These are phyloP conservation scores for Myanophis thanlyinensis DNA, from an alignment of 2,113 vertebrate species.

Conservation along the genomic window DNA sequence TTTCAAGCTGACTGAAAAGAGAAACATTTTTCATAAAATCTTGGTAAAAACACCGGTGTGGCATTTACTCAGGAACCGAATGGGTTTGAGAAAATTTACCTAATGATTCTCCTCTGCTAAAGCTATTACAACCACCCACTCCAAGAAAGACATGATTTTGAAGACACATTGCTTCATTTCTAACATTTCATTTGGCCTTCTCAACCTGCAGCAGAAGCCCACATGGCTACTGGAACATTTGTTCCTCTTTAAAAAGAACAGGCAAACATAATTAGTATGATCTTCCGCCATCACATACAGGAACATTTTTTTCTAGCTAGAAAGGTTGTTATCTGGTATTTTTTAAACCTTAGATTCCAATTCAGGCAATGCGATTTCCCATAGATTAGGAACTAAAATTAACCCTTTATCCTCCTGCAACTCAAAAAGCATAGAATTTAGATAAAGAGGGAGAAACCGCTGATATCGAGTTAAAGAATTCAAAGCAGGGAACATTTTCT, in stretches of 20 bases:
- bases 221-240: not conserved
- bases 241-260: not conserved
- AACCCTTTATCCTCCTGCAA: not conserved
- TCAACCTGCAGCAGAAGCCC: not conserved
- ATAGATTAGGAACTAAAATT: not conserved
- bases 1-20: not conserved
- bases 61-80: not conserved
- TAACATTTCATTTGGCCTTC: not conserved
- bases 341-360: not conserved
- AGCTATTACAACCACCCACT: not conserved
- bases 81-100: not conserved
- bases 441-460: not conserved
- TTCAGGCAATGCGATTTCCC: not conserved
- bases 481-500: not conserved
- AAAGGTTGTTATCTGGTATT: not conserved
- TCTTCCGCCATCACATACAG: not conserved
- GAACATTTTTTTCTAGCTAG: not conserved
- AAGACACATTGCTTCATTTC: not conserved
- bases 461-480: not conserved
- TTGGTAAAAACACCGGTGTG: not conserved
- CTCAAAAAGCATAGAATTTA: not conserved
- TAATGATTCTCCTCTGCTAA: not conserved
- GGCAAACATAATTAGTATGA: not conserved
- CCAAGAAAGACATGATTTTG: not conserved
- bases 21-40: not conserved